These are phyloP conservation scores for Microchirus variegatus DNA, from an alignment of 2,797 vertebrate species.

Conservation along the genomic window DNA sequence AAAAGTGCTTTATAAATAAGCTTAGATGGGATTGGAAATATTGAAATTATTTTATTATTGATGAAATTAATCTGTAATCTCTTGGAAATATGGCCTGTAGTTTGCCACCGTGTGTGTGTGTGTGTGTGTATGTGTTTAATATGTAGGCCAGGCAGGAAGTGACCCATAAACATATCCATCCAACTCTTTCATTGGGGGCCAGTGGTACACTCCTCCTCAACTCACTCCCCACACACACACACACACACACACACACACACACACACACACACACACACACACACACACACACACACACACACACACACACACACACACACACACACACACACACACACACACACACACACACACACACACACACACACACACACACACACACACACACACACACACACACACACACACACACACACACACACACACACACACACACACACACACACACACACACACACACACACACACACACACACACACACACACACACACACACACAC, in stretches of 20 bases:
- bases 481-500: slow-evolving; percentile 22
- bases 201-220: slow-evolving; percentile 76
- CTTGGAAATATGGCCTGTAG: slow-evolving; percentile 29
- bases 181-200: slow-evolving; percentile 93
- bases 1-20: too few relatives aligned
- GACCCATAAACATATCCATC: slow-evolving; percentile 95
- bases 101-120: slow-evolving; percentile 30
- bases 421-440: slow-evolving; percentile 27
- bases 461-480: slow-evolving; percentile 23
- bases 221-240: slow-evolving; percentile 20
- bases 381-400: slow-evolving; percentile 22
- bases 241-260: slow-evolving; percentile 23
- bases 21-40: too few relatives aligned
- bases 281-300: slow-evolving; percentile 52
- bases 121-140: slow-evolving; percentile 72
- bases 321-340: slow-evolving; percentile 52
- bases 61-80: slow-evolving; percentile 45
- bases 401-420: slow-evolving; percentile 16
- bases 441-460: slow-evolving; percentile 13
- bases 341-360: slow-evolving; percentile 52
- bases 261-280: slow-evolving; percentile 41
- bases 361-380: slow-evolving; percentile 39
- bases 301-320: slow-evolving; percentile 52
- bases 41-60: slow-evolving; percentile 20
- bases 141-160: slow-evolving; percentile 93